Percentiles rank a stretch among this genome's conserved stretches.
phyloP scores from a whole-genome alignment of 2,113 vertebrate genomes.

The Marmota flaviventris region DNA sequence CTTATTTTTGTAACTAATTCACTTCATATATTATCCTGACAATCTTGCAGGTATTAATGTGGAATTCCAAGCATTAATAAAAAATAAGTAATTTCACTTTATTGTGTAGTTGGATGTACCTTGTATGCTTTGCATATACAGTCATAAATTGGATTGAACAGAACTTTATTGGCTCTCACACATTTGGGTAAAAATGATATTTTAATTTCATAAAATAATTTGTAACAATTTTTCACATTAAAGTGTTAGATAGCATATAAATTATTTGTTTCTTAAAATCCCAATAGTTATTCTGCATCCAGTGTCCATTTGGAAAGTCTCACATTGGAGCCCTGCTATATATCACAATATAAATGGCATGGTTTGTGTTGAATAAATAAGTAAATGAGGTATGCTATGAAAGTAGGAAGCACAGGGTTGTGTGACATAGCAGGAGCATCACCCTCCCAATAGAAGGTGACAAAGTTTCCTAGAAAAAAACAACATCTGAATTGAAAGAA shows the following conservation, averaged over 20 bases:
- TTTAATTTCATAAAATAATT: constrained; percentile 4
- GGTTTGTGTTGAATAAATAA: not conserved
- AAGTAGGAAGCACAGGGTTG: not conserved
- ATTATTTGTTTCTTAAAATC: not conserved
- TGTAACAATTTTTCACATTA: not conserved
- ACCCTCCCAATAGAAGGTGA: not conserved
- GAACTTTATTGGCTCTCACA: not conserved
- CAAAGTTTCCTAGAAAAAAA: not conserved
- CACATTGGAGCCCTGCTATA: not conserved
- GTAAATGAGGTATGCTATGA: not conserved
- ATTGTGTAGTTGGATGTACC: not conserved
- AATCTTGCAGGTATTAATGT: not conserved
- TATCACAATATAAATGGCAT: not conserved
- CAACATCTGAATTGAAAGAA: not conserved
- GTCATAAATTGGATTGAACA: not conserved
- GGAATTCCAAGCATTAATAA: not conserved
- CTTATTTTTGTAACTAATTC: too few species aligned
- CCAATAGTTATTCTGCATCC: not conserved
- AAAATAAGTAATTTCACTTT: not conserved
- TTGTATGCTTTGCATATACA: not conserved
- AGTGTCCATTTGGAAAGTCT: not conserved
- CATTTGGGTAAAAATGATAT: not conserved
- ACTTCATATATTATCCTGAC: too few species aligned
- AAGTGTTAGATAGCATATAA: not conserved
- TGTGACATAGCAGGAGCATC: not conserved